Conservation (phyloP, 2,113 vertebrate genomes). For the Pteropus alecto region DNA sequence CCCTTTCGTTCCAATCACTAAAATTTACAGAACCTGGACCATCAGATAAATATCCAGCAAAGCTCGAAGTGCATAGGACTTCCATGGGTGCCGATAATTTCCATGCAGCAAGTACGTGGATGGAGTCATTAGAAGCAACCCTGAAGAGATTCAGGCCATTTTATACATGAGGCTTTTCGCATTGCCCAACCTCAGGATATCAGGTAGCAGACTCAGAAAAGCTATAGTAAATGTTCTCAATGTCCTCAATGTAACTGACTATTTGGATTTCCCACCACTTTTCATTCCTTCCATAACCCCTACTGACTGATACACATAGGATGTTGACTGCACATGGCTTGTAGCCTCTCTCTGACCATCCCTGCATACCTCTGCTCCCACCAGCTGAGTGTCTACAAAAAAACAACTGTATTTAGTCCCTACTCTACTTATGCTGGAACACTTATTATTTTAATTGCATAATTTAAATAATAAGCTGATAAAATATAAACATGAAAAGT, state of each 20-base stretch:
- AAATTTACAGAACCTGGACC: background rate
- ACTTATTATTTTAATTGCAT: background rate
- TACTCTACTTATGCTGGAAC: background rate
- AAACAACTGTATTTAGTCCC: background rate
- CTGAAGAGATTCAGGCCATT: background rate
- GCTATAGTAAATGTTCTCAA: background rate
- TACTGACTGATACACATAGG: too few relatives aligned
- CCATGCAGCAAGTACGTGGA: background rate
- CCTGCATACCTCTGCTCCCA: background rate
- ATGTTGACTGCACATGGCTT: too few relatives aligned
- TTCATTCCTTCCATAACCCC: background rate
- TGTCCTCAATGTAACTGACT: background rate
- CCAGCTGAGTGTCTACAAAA: background rate
- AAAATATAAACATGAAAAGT: background rate
- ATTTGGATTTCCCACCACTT: background rate
- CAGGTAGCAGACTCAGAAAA: background rate
- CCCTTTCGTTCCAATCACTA: background rate
- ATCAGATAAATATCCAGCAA: background rate
- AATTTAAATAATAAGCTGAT: background rate
- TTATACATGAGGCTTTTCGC: background rate
- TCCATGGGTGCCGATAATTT: background rate
- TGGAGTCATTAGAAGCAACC: background rate
- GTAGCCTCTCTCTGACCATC: background rate
- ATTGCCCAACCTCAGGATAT: background rate
- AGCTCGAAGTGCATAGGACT: rapidly evolving